Conservation (phyloP, 2,797 vertebrate genomes). For the Adrianichthys oophorus region DNA sequence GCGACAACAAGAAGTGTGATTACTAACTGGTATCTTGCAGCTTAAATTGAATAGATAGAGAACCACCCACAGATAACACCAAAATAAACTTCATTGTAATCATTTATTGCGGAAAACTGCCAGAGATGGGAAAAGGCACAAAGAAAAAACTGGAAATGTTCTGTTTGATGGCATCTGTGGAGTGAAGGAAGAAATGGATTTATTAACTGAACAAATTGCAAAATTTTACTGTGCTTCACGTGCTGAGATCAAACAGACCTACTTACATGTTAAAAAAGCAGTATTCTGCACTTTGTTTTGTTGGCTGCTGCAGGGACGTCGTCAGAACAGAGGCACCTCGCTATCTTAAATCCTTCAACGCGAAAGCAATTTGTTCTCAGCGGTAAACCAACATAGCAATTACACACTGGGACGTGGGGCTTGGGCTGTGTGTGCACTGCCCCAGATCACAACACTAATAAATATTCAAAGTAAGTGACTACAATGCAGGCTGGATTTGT, state of each 20-base stretch:
- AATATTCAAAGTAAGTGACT: conserved; percentile 50
- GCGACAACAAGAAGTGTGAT: conserved; percentile 27
- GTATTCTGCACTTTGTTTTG: background rate
- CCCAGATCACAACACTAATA: conserved; percentile 28
- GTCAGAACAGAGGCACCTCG: background rate
- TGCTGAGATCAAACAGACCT: background rate
- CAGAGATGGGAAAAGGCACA: conserved; percentile 8
- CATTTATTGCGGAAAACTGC: conserved; percentile 20
- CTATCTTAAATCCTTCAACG: background rate
- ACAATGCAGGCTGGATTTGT: conserved; percentile 44
- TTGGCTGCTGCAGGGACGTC: background rate
- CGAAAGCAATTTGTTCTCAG: conserved; percentile 4
- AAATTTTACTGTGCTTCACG: background rate
- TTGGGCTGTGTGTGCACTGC: conserved; percentile 8
- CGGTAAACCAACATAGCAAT: conserved; percentile 7
- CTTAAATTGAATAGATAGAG: conserved; percentile 36
- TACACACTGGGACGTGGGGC: conserved; percentile 4
- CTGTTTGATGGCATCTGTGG: too few relatives aligned
- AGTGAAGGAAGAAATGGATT: background rate
- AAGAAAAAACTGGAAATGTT: too few relatives aligned
- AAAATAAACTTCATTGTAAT: conserved; percentile 44
- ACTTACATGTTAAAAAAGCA: background rate
- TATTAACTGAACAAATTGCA: background rate
- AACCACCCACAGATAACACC: conserved; percentile 21
- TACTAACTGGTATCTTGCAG: conserved; percentile 31